Percentiles rank a stretch among this genome's conserved stretches.
phyloP scores from a whole-genome alignment of 1,140 invertebrate genomes.

The Muscidifurax raptorellus region DNA sequence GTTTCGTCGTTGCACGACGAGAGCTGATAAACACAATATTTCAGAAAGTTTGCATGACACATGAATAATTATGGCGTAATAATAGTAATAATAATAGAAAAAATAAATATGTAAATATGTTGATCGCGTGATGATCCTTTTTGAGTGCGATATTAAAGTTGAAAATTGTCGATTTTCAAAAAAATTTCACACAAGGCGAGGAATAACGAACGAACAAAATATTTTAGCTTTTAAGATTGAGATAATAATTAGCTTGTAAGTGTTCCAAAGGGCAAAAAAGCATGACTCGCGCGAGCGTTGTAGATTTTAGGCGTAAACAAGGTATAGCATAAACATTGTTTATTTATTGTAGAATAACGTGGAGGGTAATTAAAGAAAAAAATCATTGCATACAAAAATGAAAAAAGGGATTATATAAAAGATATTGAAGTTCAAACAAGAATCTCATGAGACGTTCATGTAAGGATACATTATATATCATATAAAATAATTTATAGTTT shows the following conservation, averaged over 20 bases:
- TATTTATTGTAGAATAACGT: constrained; percentile 32
- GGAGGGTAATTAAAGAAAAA: not conserved
- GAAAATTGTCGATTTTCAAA: not conserved
- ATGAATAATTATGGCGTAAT: constrained; percentile 11
- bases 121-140: constrained; percentile 14
- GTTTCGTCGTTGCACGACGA: not conserved
- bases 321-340: constrained; percentile 41
- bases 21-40: not conserved
- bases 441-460: constrained; percentile 31
- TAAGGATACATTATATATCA: constrained; percentile 21
- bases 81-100: not conserved
- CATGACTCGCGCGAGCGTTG: constrained; percentile 6
- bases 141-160: not conserved
- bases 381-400: not conserved
- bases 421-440: constrained; percentile 20
- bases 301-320: constrained; percentile 40
- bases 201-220: constrained; percentile 42
- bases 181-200: constrained; percentile 34
- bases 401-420: not conserved
- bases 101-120: constrained; percentile 18
- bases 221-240: constrained; percentile 61
- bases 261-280: constrained; percentile 54
- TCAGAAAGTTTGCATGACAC: not conserved
- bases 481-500: constrained; percentile 59
- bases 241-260: constrained; percentile 75